These are phyloP conservation scores for Mastomys coucha DNA, from an alignment of 2,113 vertebrate species.

Conservation along the genomic window DNA sequence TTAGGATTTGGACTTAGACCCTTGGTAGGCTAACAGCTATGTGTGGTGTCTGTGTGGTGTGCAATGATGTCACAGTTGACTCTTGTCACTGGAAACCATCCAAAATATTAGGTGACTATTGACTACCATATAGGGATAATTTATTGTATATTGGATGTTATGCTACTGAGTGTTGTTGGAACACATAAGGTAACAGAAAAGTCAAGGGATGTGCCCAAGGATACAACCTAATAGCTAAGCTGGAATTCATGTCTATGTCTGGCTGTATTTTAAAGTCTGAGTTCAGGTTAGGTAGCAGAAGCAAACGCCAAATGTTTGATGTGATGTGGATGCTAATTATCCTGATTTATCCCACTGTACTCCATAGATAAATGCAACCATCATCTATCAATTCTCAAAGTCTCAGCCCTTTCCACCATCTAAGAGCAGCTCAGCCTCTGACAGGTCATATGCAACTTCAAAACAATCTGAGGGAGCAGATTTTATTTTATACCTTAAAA, in stretches of 20 bases:
- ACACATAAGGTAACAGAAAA: constrained; percentile 52
- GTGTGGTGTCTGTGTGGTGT: not conserved
- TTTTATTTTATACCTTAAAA: not conserved
- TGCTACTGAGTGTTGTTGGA: not conserved
- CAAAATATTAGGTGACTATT: constrained; percentile 32
- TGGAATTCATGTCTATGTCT: not conserved
- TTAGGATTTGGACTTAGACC: too few relatives aligned
- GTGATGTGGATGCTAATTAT: not conserved
- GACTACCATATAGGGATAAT: not conserved
- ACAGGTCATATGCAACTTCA: not conserved
- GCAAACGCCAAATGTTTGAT: not conserved
- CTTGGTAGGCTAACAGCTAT: not conserved
- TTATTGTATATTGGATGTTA: not conserved
- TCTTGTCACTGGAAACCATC: not conserved
- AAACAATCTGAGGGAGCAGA: not conserved
- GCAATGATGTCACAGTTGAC: not conserved
- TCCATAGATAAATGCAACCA: not conserved
- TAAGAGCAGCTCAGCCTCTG: not conserved
- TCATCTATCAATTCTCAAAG: not conserved
- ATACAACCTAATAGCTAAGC: not conserved
- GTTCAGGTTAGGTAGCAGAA: not conserved
- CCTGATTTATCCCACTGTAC: not conserved
- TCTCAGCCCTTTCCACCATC: not conserved
- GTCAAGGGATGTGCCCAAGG: constrained; percentile 23
- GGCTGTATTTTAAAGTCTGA: constrained; percentile 26